These are phyloP conservation scores for Penaeus japonicus DNA, from an alignment of 1,140 invertebrate genomes.

Conservation along the genomic window DNA sequence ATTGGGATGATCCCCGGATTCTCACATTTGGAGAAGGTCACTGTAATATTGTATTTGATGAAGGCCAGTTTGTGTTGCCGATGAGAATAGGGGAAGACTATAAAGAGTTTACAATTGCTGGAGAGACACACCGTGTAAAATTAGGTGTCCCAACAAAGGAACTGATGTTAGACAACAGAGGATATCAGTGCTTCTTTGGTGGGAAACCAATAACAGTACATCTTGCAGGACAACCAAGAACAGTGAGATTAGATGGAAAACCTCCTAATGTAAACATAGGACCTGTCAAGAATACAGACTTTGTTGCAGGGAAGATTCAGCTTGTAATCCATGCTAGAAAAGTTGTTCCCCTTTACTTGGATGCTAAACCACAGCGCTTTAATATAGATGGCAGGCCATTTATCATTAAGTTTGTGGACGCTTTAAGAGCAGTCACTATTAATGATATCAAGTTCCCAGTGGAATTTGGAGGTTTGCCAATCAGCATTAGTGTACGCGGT, in stretches of 20 bases:
- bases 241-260: conserved; percentile 83
- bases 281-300: conserved; percentile 72
- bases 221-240: conserved; percentile 78
- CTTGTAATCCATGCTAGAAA: conserved; percentile 82
- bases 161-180: conserved; percentile 84
- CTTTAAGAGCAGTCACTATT: conserved; percentile 78
- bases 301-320: conserved; percentile 83
- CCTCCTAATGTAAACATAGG: conserved; percentile 75
- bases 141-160: conserved; percentile 93
- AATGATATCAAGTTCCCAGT: conserved; percentile 80
- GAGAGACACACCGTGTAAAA: conserved; percentile 72
- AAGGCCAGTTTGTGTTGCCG: conserved; percentile 58
- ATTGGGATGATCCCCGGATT: conserved; percentile 83
- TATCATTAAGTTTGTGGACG: conserved; percentile 81
- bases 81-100: conserved; percentile 61
- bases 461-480: conserved; percentile 91
- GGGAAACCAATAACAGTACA: conserved; percentile 85
- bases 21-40: conserved; percentile 74
- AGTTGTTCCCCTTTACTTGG: conserved; percentile 82
- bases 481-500: conserved; percentile 81
- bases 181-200: conserved; percentile 91
- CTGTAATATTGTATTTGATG: conserved; percentile 61
- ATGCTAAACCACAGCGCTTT: conserved; percentile 79
- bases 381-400: conserved; percentile 78
- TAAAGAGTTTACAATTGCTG: conserved; percentile 64